These are phyloP conservation scores for Lissocephala sabroskyi DNA, from an alignment of 2,888 invertebrate genomes.

Conservation along the genomic window DNA sequence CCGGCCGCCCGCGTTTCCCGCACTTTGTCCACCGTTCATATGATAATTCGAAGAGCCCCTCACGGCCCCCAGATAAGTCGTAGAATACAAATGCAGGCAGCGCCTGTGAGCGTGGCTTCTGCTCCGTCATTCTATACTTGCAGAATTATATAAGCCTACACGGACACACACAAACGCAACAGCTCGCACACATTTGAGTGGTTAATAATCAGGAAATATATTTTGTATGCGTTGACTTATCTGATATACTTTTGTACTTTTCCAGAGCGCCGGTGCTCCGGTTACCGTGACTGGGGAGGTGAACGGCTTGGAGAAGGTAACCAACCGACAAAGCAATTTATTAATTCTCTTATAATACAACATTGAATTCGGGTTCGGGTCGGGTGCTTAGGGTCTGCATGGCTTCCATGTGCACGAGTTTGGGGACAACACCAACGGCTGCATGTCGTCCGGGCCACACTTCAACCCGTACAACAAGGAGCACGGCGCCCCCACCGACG, in stretches of 20 bases:
- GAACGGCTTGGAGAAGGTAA: slow-evolving; percentile 78
- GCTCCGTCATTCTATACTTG: slow-evolving; percentile 36
- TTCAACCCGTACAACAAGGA: slow-evolving; percentile 88
- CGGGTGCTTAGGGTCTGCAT: slow-evolving; percentile 74
- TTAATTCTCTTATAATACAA: too few species aligned
- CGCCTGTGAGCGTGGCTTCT: too few species aligned
- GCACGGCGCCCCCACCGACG: slow-evolving; percentile 86
- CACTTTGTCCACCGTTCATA: slow-evolving; percentile 1
- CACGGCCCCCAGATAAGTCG: too few species aligned
- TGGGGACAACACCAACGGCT: slow-evolving; percentile 96
- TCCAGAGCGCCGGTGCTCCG: slow-evolving; percentile 76
- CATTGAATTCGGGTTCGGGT: too few species aligned
- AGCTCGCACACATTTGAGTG: neutral
- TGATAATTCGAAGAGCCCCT: slow-evolving; percentile 5
- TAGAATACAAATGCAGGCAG: too few species aligned
- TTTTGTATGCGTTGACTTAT: slow-evolving; percentile 1
- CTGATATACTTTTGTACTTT: neutral
- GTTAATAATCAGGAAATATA: neutral
- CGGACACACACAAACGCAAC: neutral
- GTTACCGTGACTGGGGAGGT: slow-evolving; percentile 89
- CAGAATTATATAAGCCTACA: slow-evolving; percentile 44
- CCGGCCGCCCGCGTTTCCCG: slow-evolving; percentile 32
- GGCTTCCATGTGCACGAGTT: slow-evolving; percentile 95
- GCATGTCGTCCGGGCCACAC: slow-evolving; percentile 95
- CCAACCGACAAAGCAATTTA: too few species aligned